phyloP scores from a whole-genome alignment of 2,888 invertebrate species.

The Anthrax anthrax region DNA sequence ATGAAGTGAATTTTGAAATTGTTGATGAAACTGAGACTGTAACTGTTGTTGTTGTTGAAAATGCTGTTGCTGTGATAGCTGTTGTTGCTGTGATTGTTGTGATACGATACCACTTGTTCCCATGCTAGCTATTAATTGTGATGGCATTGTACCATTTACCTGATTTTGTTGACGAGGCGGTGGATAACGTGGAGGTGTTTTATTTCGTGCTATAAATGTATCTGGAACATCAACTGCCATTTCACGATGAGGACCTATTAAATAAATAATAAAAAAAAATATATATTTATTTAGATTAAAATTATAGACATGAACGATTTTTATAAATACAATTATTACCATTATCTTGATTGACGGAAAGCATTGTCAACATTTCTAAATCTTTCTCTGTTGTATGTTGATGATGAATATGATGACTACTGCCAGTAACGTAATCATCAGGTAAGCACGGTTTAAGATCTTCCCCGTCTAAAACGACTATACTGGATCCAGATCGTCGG shows the following conservation, averaged over 20 bases:
- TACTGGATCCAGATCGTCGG: constrained; percentile 64
- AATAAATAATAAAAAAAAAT: background rate
- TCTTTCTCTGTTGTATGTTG: constrained; percentile 37
- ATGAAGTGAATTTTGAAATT: constrained; percentile 2
- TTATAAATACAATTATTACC: constrained; percentile 32
- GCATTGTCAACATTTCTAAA: constrained; percentile 65
- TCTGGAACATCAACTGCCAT: constrained; percentile 98
- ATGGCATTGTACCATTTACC: constrained; percentile 30
- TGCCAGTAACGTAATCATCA: constrained; percentile 39
- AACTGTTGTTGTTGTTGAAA: constrained; percentile 5
- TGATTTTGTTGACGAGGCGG: constrained; percentile 55
- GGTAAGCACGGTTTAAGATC: constrained; percentile 43
- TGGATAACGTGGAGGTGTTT: constrained; percentile 82
- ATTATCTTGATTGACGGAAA: constrained; percentile 48
- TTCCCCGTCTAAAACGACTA: constrained; percentile 65
- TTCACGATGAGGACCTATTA: constrained; percentile 81
- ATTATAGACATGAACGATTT: too few relatives aligned
- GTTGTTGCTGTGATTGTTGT: background rate
- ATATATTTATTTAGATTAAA: background rate
- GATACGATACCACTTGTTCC: constrained; percentile 5
- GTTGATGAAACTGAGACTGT: background rate
- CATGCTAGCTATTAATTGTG: constrained; percentile 21
- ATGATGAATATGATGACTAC: constrained; percentile 36
- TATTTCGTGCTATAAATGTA: constrained; percentile 77
- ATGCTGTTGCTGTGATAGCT: background rate